Percentiles rank a stretch among this genome's conserved stretches.
These are phyloP conservation scores for Dasyprocta punctata DNA, from an alignment of 2,113 vertebrate genomes.

Conservation along the genomic window DNA sequence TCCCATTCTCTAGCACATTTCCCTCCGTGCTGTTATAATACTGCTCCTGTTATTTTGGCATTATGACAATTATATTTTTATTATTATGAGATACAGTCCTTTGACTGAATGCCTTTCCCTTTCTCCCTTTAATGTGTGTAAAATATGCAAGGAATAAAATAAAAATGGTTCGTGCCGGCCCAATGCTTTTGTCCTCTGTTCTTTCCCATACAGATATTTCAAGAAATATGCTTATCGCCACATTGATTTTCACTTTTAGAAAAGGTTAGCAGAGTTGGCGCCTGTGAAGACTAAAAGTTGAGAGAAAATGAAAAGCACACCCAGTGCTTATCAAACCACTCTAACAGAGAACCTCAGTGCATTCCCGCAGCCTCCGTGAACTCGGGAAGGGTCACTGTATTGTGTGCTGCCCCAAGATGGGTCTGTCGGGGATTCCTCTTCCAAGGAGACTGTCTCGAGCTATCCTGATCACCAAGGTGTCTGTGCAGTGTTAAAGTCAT, in stretches of 20 bases:
- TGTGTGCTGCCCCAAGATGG: accelerated
- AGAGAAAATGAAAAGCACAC: neutral
- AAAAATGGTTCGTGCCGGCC: neutral
- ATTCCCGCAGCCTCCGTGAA: accelerated
- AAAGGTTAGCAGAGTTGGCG: slow-evolving; percentile 39
- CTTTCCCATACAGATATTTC: neutral
- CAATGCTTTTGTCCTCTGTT: neutral
- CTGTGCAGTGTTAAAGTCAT: neutral
- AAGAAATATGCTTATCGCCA: neutral
- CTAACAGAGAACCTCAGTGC: neutral
- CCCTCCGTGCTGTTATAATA: neutral
- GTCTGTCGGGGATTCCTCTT: neutral
- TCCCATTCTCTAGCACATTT: slow-evolving; percentile 41
- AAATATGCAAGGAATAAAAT: neutral
- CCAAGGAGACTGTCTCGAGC: neutral
- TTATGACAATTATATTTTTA: slow-evolving; percentile 58
- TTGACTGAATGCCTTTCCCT: neutral
- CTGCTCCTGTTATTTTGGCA: slow-evolving; percentile 33
- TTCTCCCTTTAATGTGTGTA: slow-evolving; percentile 10
- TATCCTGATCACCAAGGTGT: neutral
- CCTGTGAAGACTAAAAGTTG: slow-evolving; percentile 18
- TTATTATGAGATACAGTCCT: neutral
- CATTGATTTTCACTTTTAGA: slow-evolving; percentile 17
- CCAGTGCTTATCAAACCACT: neutral
- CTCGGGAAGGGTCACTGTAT: neutral